Percentiles rank a stretch among this genome's conserved stretches.
Conservation (phyloP, 2,888 invertebrate genomes). For the Eupithecia pulchellata region DNA sequence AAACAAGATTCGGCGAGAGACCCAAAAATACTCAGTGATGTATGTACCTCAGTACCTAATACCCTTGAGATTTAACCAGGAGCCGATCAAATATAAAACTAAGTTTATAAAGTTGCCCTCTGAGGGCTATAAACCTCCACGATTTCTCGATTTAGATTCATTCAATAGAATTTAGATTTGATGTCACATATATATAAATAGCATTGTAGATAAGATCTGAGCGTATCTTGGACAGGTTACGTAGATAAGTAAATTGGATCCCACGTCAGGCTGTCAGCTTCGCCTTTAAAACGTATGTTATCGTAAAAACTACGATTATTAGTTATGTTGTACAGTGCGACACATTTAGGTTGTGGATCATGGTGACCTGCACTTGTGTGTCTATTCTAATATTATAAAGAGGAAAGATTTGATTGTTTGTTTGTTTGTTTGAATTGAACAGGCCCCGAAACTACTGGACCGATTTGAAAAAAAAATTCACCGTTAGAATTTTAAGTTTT, state of each 20-base stretch:
- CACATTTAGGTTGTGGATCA: not conserved
- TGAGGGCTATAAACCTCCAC: constrained; percentile 1
- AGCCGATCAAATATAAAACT: constrained; percentile 3
- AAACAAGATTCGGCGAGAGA: not conserved
- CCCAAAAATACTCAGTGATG: not conserved
- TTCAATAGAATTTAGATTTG: constrained; percentile 2
- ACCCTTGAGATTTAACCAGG: not conserved
- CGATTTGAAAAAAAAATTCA: no score
- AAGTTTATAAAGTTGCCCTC: not conserved
- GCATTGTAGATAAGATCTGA: not conserved
- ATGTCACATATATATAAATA: constrained; percentile 10
- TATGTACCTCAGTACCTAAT: not conserved
- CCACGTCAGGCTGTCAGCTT: constrained; percentile 17
- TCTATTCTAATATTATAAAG: no score
- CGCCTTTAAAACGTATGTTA: constrained; percentile 30
- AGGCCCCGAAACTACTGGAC: no score
- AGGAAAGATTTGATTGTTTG: no score
- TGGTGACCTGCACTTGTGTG: not conserved
- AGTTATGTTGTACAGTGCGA: constrained; percentile 11
- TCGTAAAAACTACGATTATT: constrained; percentile 27
- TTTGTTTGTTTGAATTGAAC: no score
- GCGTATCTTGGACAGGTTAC: constrained; percentile 7
- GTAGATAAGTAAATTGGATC: constrained; percentile 25
- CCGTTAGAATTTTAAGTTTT: no score
- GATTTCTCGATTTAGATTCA: not conserved